phyloP scores from a whole-genome alignment of 2,113 vertebrate species.

The Cyphomyrus plagiostoma region DNA sequence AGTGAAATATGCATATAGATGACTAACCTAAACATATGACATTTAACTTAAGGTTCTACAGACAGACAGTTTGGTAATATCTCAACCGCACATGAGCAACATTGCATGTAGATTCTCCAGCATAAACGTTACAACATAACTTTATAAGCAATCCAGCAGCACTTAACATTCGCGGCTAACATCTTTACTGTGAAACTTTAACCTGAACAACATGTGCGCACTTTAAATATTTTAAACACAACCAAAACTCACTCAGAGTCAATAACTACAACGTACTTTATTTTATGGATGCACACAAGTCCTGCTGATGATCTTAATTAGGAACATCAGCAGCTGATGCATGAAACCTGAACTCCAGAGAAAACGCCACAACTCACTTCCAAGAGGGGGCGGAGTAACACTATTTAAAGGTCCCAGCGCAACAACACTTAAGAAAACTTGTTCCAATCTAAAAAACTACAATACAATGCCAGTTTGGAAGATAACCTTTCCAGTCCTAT shows the following conservation, averaged over 20 bases:
- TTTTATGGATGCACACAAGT: neutral
- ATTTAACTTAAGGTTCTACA: neutral
- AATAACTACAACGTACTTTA: neutral
- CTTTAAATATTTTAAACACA: neutral
- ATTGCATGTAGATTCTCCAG: neutral
- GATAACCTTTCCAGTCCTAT: too few relatives aligned
- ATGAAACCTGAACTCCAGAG: neutral
- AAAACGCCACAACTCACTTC: neutral
- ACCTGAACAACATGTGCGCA: neutral
- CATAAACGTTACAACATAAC: neutral
- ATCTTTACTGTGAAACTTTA: neutral
- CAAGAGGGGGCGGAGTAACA: neutral
- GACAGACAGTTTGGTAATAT: neutral
- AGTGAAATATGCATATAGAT: neutral
- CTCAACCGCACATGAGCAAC: neutral
- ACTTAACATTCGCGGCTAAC: neutral
- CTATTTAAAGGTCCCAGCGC: too few relatives aligned
- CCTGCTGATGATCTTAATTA: too few relatives aligned
- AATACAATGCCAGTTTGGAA: too few relatives aligned
- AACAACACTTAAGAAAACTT: too few relatives aligned
- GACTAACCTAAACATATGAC: neutral
- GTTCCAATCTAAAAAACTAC: too few relatives aligned
- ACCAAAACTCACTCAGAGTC: neutral
- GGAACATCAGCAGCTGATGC: neutral
- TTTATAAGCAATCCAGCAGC: neutral